Percentiles rank a stretch among this genome's conserved stretches.
These are phyloP conservation scores for Isoperla grammatica DNA, from an alignment of 2,888 invertebrate genomes.

Conservation along the genomic window DNA sequence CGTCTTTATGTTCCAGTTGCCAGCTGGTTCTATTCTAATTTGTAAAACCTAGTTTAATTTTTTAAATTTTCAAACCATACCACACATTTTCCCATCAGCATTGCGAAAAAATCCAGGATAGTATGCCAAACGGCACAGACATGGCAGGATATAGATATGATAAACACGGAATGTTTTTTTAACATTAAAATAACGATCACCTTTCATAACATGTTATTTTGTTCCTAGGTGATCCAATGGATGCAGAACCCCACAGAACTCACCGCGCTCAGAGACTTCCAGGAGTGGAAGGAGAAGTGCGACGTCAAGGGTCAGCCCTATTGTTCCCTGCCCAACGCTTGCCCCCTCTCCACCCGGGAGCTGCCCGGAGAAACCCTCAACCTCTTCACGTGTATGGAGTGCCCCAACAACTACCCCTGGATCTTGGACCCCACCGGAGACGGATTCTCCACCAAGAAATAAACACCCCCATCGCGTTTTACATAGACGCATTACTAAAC, in stretches of 20 bases:
- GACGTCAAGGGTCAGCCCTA: constrained; percentile 90
- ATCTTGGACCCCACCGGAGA: constrained; percentile 91
- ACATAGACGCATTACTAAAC: neutral
- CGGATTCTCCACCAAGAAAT: constrained; percentile 79
- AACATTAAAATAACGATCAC: no score
- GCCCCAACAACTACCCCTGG: constrained; percentile 94
- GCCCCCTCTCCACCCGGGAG: constrained; percentile 83
- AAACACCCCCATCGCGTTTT: constrained; percentile 38
- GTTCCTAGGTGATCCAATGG: constrained; percentile 80
- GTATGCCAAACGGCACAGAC: no score
- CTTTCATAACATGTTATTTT: no score
- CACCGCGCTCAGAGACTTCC: constrained; percentile 80
- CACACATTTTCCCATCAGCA: no score
- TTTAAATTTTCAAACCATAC: no score
- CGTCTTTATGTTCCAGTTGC: no score
- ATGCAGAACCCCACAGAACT: constrained; percentile 89
- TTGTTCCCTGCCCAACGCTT: constrained; percentile 88
- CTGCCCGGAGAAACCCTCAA: constrained; percentile 87
- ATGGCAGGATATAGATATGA: no score
- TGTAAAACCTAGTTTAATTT: no score
- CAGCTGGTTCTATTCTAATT: no score
- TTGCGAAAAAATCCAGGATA: no score
- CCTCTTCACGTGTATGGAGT: constrained; percentile 93
- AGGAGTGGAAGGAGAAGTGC: constrained; percentile 93
- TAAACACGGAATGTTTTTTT: no score